Conservation (phyloP, 2,113 vertebrate species). For the Plecturocebus donacophilus region DNA sequence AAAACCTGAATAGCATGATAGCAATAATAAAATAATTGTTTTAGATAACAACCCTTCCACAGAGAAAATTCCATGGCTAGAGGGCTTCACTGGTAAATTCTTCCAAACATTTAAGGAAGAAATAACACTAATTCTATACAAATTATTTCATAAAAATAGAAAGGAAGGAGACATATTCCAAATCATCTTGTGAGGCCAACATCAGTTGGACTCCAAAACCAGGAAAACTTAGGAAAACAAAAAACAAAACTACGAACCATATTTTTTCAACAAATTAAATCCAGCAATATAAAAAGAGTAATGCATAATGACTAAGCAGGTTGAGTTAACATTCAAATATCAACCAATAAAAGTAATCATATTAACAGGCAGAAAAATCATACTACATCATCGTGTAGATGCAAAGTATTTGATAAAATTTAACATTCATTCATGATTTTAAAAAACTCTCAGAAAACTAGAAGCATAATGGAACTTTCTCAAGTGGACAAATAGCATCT, state of each 20-base stretch:
- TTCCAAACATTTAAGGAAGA: constrained; percentile 2
- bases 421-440: neutral
- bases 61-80: neutral
- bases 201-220: constrained; percentile 1
- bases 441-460: neutral
- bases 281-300: neutral
- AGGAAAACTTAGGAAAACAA: neutral
- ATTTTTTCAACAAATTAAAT: neutral
- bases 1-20: neutral
- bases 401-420: neutral
- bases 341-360: neutral
- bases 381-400: neutral
- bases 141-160: constrained; percentile 9
- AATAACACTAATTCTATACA: neutral
- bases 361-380: neutral
- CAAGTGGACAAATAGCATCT: neutral
- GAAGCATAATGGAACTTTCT: neutral
- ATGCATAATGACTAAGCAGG: neutral
- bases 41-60: neutral
- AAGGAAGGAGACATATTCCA: neutral
- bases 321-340: neutral
- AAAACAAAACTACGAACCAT: neutral
- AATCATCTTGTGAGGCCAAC: neutral
- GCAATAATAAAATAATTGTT: neutral
- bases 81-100: neutral